phyloP scores from a whole-genome alignment of 2,888 invertebrate genomes.

The Doris montereyensis region DNA sequence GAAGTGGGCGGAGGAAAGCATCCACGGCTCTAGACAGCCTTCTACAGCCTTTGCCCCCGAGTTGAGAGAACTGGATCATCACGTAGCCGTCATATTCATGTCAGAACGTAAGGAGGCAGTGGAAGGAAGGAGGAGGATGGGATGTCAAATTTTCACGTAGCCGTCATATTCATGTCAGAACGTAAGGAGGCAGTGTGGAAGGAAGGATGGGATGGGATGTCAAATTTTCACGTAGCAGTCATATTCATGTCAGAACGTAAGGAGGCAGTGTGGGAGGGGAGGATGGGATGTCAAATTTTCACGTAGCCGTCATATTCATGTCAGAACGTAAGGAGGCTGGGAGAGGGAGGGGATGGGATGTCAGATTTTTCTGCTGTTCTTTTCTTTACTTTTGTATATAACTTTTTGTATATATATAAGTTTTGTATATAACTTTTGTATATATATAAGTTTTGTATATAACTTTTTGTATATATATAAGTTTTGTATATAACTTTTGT shows the following conservation, averaged over 20 bases:
- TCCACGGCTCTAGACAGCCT: neutral
- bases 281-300: neutral
- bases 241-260: slow-evolving; percentile 18
- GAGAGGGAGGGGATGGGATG: neutral
- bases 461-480: too few relatives aligned
- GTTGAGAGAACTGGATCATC: slow-evolving; percentile 13
- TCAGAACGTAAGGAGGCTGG: neutral
- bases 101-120: neutral
- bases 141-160: neutral
- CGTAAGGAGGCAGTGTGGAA: neutral
- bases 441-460: too few relatives aligned
- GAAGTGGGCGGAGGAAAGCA: too few relatives aligned
- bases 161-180: slow-evolving; percentile 26
- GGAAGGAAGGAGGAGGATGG: neutral
- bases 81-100: slow-evolving; percentile 31
- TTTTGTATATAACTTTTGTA: too few relatives aligned
- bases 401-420: too few relatives aligned
- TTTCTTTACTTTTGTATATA: too few relatives aligned
- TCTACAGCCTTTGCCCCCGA: neutral
- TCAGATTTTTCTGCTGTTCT: neutral
- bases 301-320: slow-evolving; percentile 31
- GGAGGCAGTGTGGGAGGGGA: neutral
- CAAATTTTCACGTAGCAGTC: slow-evolving; percentile 12
- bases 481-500: too few relatives aligned
- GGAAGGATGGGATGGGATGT: neutral